These are phyloP conservation scores for Tokudaia muenninki DNA, from an alignment of 2,797 vertebrate genomes.

Conservation along the genomic window DNA sequence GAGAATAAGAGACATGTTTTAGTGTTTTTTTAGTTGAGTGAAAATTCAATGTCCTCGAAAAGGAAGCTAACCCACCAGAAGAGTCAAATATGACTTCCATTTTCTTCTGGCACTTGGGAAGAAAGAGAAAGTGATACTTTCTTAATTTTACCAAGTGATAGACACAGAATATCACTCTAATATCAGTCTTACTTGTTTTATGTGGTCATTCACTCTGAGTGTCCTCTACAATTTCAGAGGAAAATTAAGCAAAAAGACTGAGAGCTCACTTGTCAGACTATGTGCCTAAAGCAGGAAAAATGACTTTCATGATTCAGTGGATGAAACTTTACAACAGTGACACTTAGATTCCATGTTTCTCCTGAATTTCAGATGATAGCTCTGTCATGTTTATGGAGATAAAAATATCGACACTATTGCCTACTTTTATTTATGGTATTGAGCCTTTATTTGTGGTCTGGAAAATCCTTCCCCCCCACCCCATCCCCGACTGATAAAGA, in stretches of 20 bases:
- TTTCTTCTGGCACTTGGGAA: neutral
- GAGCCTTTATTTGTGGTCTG: neutral
- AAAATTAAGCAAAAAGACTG: conserved; percentile 21
- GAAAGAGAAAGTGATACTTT: conserved; percentile 36
- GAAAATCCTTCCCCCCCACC: neutral
- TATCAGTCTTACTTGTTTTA: conserved; percentile 12
- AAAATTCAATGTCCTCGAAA: neutral
- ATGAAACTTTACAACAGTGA: conserved; percentile 26
- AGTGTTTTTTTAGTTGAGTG: neutral
- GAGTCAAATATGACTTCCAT: neutral
- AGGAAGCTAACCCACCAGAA: neutral
- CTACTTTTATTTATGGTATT: neutral
- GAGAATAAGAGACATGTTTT: neutral
- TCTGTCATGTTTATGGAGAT: conserved; percentile 29
- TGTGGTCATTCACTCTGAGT: conserved; percentile 44
- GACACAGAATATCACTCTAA: conserved; percentile 27
- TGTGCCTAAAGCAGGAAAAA: conserved; percentile 38
- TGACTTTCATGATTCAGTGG: conserved; percentile 41
- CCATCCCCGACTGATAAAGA: neutral
- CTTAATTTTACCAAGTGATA: conserved; percentile 53
- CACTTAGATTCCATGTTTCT: neutral
- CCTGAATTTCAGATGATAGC: conserved; percentile 6
- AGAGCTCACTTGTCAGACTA: conserved; percentile 16
- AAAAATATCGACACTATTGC: neutral
- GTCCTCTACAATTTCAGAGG: conserved; percentile 36